Evolutionary conservation across 2,888 invertebrate genomes (phyloP).

Genomic region (Sarcophaga subvicina): DNA sequence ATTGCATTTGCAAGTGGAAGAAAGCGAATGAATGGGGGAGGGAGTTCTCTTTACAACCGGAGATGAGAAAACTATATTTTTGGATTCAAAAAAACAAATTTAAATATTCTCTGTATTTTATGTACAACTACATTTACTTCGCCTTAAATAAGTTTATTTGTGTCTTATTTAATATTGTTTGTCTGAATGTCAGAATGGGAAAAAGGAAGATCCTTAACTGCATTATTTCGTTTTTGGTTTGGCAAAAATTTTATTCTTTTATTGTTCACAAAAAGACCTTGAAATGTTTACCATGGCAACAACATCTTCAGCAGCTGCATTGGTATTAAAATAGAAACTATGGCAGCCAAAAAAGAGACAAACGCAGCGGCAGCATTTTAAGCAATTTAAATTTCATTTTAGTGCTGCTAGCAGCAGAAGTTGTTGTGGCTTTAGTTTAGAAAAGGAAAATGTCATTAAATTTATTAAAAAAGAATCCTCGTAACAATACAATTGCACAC

Average conservation of each 20-base stretch:
- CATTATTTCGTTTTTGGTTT: slow-evolving; percentile 58
- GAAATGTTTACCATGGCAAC: slow-evolving; percentile 43
- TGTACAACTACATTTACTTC: neutral
- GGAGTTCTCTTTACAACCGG: too few relatives aligned
- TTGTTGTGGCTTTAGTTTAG: neutral
- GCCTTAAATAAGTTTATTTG: neutral
- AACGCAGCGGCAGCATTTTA: too few relatives aligned
- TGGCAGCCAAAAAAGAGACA: too few relatives aligned
- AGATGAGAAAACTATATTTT: too few relatives aligned
- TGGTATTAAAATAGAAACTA: too few relatives aligned
- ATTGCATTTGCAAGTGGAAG: neutral
- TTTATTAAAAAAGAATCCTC: too few relatives aligned
- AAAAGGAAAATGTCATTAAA: too few relatives aligned
- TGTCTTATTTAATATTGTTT: slow-evolving; percentile 28
- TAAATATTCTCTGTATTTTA: slow-evolving; percentile 38
- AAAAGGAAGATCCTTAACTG: slow-evolving; percentile 43
- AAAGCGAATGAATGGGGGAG: too few relatives aligned
- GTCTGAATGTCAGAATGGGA: neutral
- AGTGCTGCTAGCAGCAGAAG: neutral
- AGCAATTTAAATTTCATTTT: neutral
- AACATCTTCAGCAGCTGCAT: neutral
- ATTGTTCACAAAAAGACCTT: slow-evolving; percentile 58
- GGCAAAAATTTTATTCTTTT: neutral
- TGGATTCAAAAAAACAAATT: neutral
- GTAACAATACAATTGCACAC: too few relatives aligned